Evolutionary conservation across 2,888 invertebrate species (phyloP).

Genomic region (Mayetiola destructor): DNA sequence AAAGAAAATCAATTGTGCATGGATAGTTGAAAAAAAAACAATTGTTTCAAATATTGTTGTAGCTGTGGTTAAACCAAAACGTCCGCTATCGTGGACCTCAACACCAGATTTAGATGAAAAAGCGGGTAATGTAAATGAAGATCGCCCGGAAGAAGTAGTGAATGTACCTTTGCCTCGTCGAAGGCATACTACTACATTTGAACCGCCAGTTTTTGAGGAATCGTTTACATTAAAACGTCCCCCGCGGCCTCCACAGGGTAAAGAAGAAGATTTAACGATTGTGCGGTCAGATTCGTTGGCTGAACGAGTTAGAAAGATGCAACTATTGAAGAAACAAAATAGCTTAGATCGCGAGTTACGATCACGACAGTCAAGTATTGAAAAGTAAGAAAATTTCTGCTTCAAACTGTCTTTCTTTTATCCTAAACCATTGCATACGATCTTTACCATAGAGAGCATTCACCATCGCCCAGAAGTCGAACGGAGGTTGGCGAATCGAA

Average conservation of each 20-base stretch:
- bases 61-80: slow-evolving; percentile 22
- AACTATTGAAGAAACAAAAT: slow-evolving; percentile 36
- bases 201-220: slow-evolving; percentile 25
- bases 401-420: too few relatives aligned
- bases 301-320: slow-evolving; percentile 53
- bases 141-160: slow-evolving; percentile 38
- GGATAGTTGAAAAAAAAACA: not conserved
- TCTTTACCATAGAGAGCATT: not conserved
- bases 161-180: slow-evolving; percentile 53
- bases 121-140: slow-evolving; percentile 18
- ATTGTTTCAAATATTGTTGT: too few relatives aligned
- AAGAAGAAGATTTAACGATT: slow-evolving; percentile 42
- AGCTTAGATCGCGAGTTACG: slow-evolving; percentile 26
- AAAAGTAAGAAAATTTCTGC: slow-evolving; percentile 28
- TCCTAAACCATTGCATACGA: too few relatives aligned
- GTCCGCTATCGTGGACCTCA: slow-evolving; percentile 60
- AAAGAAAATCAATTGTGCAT: not conserved
- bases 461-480: slow-evolving; percentile 1
- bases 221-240: slow-evolving; percentile 38
- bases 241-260: slow-evolving; percentile 35
- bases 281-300: slow-evolving; percentile 54
- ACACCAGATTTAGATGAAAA: slow-evolving; percentile 60
- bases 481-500: not conserved
- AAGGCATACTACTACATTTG: slow-evolving; percentile 41
- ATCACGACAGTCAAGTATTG: slow-evolving; percentile 28